Conservation (phyloP, 2,797 vertebrate genomes). For the Enteromius treurensis region DNA sequence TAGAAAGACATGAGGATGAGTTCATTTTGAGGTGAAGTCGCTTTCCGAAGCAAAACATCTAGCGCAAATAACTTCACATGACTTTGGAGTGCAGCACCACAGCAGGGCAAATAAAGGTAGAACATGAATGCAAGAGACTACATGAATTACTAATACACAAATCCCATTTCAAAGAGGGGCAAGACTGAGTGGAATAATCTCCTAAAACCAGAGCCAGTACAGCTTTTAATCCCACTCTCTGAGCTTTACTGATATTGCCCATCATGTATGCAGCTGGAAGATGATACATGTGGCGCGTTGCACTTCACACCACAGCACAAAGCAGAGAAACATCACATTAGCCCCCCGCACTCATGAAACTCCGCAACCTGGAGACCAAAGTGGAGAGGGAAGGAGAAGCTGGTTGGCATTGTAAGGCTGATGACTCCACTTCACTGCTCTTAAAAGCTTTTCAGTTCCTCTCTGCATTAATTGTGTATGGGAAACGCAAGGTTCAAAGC, state of each 20-base stretch:
- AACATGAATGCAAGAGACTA: slow-evolving; percentile 33
- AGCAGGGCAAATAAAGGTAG: slow-evolving; percentile 33
- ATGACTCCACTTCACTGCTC: slow-evolving; percentile 41
- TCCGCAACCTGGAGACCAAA: slow-evolving; percentile 40
- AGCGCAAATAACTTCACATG: slow-evolving; percentile 12
- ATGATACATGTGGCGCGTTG: slow-evolving; percentile 40
- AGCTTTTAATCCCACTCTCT: slow-evolving; percentile 52
- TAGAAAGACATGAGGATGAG: slow-evolving; percentile 3
- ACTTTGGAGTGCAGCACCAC: slow-evolving; percentile 15
- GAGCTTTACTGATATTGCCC: slow-evolving; percentile 41
- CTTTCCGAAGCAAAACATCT: slow-evolving; percentile 8
- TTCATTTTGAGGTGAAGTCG: background rate
- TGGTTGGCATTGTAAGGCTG: slow-evolving; percentile 13
- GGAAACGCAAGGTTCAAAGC: slow-evolving; percentile 31
- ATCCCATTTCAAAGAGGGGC: slow-evolving; percentile 50
- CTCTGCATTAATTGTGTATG: slow-evolving; percentile 53
- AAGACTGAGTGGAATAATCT: slow-evolving; percentile 59
- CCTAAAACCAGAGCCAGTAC: slow-evolving; percentile 53
- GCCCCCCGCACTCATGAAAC: background rate
- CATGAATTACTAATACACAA: slow-evolving; percentile 56
- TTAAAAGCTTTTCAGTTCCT: slow-evolving; percentile 57
- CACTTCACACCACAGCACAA: slow-evolving; percentile 29
- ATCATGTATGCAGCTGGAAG: slow-evolving; percentile 39
- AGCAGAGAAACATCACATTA: slow-evolving; percentile 17
- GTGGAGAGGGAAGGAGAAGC: slow-evolving; percentile 23